Percentiles rank a stretch among this genome's conserved stretches.
phyloP scores from a whole-genome alignment of 2,888 invertebrate genomes.

The Erebia epiphron region DNA sequence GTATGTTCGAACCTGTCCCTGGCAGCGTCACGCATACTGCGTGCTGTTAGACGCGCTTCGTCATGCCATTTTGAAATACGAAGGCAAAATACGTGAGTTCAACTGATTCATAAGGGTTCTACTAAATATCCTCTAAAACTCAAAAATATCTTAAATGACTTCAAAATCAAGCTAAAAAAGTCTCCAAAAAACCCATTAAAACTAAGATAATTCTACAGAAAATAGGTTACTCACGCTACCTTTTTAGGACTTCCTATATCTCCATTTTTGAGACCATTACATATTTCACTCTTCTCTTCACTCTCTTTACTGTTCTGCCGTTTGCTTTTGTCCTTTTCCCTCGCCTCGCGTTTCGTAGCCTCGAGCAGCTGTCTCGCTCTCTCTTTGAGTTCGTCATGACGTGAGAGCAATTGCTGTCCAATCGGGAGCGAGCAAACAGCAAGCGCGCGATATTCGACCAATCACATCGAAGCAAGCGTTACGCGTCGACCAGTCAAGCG shows the following conservation, averaged over 20 bases:
- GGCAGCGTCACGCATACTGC: too few relatives aligned
- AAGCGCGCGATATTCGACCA: conserved; percentile 26
- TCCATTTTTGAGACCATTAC: conserved; percentile 67
- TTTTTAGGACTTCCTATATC: conserved; percentile 67
- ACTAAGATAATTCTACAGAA: background rate
- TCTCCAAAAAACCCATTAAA: conserved; percentile 13
- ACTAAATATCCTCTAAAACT: too few relatives aligned
- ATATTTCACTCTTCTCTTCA: conserved; percentile 86
- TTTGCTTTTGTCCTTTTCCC: conserved; percentile 68
- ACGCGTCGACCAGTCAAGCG: conserved; percentile 36
- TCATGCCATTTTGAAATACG: too few relatives aligned
- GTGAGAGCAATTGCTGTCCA: conserved; percentile 87
- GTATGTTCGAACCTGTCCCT: too few relatives aligned
- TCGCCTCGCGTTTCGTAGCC: conserved; percentile 88
- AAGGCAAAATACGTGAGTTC: too few relatives aligned
- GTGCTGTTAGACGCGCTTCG: too few relatives aligned
- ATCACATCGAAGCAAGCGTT: conserved; percentile 29
- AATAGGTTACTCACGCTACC: conserved; percentile 50
- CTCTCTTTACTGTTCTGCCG: conserved; percentile 64
- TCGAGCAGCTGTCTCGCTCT: conserved; percentile 92
- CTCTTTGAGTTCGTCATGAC: conserved; percentile 93
- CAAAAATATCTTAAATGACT: background rate
- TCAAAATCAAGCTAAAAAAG: background rate
- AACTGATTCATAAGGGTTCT: too few relatives aligned
- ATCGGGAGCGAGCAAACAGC: conserved; percentile 45